Conservation (phyloP, 2,113 vertebrate species). For the Gavialis gangeticus region DNA sequence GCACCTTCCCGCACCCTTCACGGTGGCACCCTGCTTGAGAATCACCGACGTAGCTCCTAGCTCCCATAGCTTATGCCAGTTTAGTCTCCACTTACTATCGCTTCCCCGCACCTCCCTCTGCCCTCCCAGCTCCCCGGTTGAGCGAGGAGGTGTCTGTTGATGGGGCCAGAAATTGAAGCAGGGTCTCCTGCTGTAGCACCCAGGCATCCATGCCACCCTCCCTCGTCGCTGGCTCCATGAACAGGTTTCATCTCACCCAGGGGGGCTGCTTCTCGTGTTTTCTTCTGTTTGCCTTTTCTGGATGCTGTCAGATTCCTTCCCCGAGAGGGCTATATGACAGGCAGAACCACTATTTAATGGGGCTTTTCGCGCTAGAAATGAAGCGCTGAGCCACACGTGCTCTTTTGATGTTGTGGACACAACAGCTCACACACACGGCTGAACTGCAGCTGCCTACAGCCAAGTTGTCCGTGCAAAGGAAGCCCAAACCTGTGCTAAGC, state of each 20-base stretch:
- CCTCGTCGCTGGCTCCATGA: too few species aligned
- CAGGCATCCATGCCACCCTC: too few species aligned
- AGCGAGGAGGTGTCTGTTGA: too few species aligned
- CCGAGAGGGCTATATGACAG: neutral
- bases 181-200: too few species aligned
- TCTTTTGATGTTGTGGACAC: neutral
- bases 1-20: too few species aligned
- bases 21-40: too few species aligned
- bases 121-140: too few species aligned
- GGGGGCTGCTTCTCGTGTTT: neutral
- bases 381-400: rapidly evolving
- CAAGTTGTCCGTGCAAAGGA: neutral
- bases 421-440: neutral
- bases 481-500: neutral
- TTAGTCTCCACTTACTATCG: too few species aligned
- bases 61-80: too few species aligned
- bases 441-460: neutral
- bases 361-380: neutral
- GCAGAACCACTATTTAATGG: neutral
- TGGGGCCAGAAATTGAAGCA: too few species aligned
- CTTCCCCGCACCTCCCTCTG: too few species aligned
- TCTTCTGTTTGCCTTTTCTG: neutral
- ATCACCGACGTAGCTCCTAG: too few species aligned
- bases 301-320: rapidly evolving
- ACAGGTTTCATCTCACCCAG: neutral